Percentiles rank a stretch among this genome's conserved stretches.
Conservation (phyloP, 2,113 vertebrate genomes). For the Cryptoleucopteryx plumbea region DNA sequence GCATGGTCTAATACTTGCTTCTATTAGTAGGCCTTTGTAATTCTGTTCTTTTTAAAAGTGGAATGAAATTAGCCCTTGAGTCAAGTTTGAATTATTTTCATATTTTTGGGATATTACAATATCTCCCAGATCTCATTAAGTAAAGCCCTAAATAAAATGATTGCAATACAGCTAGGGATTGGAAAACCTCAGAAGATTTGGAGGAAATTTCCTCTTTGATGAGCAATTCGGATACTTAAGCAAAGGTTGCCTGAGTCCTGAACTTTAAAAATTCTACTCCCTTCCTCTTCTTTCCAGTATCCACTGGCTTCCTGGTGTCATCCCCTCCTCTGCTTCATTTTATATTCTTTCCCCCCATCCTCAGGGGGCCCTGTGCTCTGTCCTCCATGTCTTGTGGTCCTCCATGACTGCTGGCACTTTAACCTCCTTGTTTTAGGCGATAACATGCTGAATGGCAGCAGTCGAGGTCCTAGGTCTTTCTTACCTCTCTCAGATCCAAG, state of each 20-base stretch:
- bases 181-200: conserved; percentile 58
- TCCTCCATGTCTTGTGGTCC: neutral
- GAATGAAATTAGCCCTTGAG: conserved; percentile 77
- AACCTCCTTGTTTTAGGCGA: neutral
- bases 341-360: neutral
- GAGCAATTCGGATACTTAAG: neutral
- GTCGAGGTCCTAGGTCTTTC: neutral
- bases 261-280: neutral
- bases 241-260: neutral
- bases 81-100: conserved; percentile 76
- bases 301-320: neutral
- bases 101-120: conserved; percentile 71
- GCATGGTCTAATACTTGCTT: neutral
- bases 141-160: conserved; percentile 73
- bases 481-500: neutral
- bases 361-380: neutral
- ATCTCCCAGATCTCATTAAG: conserved; percentile 79
- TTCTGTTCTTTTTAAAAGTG: conserved; percentile 61
- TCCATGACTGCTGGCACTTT: neutral
- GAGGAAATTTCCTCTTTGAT: conserved; percentile 50
- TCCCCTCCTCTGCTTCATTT: neutral
- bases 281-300: neutral
- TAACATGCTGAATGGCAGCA: neutral
- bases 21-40: neutral
- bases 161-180: conserved; percentile 68